Conservation (phyloP, 1,140 invertebrate species). For the Vollenhovia emeryi region DNA sequence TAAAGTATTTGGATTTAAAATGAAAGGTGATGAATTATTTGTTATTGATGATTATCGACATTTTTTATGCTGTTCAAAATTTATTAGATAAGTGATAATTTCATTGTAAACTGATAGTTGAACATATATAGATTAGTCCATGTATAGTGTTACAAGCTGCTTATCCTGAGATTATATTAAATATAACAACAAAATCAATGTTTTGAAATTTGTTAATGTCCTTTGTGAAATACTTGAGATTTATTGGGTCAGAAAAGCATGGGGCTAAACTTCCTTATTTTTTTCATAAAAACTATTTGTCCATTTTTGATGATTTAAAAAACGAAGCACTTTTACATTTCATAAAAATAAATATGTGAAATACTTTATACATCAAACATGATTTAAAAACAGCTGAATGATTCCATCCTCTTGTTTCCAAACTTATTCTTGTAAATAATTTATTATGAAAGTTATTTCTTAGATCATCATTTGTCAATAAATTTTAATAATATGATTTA, state of each 20-base stretch:
- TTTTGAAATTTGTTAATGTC: constrained; percentile 8
- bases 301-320: not conserved
- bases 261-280: not conserved
- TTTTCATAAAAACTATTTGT: not conserved
- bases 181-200: not conserved
- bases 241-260: not conserved
- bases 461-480: not conserved
- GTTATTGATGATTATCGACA: not conserved
- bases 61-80: not conserved
- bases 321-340: not conserved
- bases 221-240: not conserved
- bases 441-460: not conserved
- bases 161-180: constrained; percentile 23
- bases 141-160: not conserved
- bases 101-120: constrained; percentile 16
- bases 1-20: constrained; percentile 62
- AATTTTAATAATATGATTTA: constrained; percentile 1
- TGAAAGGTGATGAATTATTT: not conserved
- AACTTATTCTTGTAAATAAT: constrained; percentile 21
- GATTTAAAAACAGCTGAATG: too few relatives aligned
- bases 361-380: not conserved
- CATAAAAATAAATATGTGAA: not conserved
- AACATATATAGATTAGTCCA: not conserved
- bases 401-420: not conserved
- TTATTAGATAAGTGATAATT: constrained; percentile 24